A percentile compares a stretch with the other conserved stretches of the same genome.
Evolutionary conservation across 2,888 invertebrate species (phyloP).

Genomic region (Eudasyphora cyanicolor): DNA sequence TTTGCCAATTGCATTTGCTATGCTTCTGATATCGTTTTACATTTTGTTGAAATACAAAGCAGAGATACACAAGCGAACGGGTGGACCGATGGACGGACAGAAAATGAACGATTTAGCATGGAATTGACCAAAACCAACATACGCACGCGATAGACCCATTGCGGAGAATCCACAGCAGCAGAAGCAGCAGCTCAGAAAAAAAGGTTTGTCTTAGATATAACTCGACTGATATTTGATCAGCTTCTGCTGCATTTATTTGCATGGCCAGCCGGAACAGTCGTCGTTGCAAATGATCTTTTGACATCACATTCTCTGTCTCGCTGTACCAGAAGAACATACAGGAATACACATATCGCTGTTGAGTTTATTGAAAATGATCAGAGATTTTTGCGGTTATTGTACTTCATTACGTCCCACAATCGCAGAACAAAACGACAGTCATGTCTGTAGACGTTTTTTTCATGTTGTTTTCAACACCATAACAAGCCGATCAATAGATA

Average conservation of each 20-base stretch:
- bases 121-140: constrained; percentile 31
- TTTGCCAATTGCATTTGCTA: too few species aligned
- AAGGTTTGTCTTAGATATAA: constrained; percentile 11
- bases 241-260: constrained; percentile 59
- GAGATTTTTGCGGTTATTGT: constrained; percentile 9
- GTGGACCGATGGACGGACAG: too few species aligned
- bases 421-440: background rate
- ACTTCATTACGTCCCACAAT: constrained; percentile 6
- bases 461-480: background rate
- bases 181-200: background rate
- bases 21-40: constrained; percentile 56
- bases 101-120: too few species aligned
- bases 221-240: constrained; percentile 61
- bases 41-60: constrained; percentile 23
- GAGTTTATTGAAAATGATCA: constrained; percentile 14
- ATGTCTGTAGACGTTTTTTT: background rate
- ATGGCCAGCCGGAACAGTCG: background rate
- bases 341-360: background rate
- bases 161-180: background rate
- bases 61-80: background rate
- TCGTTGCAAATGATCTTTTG: constrained; percentile 51
- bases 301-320: constrained; percentile 48
- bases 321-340: background rate
- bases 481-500: background rate
- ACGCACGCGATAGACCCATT: constrained; percentile 58